These are phyloP conservation scores for Erannis defoliaria DNA, from an alignment of 2,888 invertebrate genomes.

Conservation along the genomic window DNA sequence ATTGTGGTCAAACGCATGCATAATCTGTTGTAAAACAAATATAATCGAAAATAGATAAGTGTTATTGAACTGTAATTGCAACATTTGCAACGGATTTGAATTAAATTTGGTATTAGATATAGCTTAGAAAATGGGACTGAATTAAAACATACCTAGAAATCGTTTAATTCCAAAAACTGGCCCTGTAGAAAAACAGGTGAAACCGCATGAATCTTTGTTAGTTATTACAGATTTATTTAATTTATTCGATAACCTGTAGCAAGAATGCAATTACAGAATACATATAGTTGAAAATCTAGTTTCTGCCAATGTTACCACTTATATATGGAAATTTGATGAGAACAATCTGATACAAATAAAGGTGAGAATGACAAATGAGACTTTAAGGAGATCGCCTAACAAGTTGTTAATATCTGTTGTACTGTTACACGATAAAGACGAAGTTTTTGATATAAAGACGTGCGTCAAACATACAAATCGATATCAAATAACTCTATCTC, in stretches of 20 bases:
- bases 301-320: constrained; percentile 25
- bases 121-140: too few species aligned
- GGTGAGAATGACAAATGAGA: neutral
- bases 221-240: neutral
- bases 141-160: too few species aligned
- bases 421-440: constrained; percentile 17
- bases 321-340: constrained; percentile 5
- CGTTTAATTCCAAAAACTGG: too few species aligned
- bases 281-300: constrained; percentile 14
- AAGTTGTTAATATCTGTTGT: constrained; percentile 3
- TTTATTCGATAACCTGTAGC: constrained; percentile 1
- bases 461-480: constrained; percentile 36
- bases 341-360: constrained; percentile 1
- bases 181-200: too few species aligned
- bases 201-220: too few species aligned
- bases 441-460: constrained; percentile 28
- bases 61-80: too few species aligned
- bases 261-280: neutral
- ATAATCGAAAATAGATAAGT: too few species aligned
- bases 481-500: constrained; percentile 52
- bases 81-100: too few species aligned
- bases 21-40: too few species aligned
- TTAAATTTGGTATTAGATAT: too few species aligned
- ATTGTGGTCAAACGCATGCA: too few species aligned
- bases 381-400: constrained; percentile 1